Conservation (phyloP, 1,140 invertebrate species). For the Brachionus angularis region DNA sequence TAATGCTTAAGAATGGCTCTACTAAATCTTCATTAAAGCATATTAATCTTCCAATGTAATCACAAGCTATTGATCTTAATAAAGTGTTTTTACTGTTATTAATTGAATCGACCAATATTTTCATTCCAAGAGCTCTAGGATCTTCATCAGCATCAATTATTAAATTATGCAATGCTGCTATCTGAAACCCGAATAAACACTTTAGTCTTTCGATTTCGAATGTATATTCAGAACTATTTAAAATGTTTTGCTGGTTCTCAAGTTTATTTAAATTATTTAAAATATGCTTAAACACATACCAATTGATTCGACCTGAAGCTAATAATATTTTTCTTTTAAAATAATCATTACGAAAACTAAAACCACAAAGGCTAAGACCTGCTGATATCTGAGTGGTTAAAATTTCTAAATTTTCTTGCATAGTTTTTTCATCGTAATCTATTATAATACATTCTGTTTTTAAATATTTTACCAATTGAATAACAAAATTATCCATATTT, state of each 20-base stretch:
- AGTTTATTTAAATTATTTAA: not conserved
- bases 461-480: constrained; percentile 7
- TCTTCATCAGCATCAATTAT: constrained; percentile 28
- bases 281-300: constrained; percentile 10
- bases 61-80: constrained; percentile 26
- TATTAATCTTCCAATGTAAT: not conserved
- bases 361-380: not conserved
- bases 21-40: constrained; percentile 7
- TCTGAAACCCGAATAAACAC: constrained; percentile 10
- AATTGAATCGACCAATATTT: constrained; percentile 8
- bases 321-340: constrained; percentile 23
- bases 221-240: not conserved
- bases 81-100: not conserved
- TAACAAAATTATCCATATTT: constrained; percentile 5
- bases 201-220: constrained; percentile 13
- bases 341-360: constrained; percentile 11
- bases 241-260: not conserved
- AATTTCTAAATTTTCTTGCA: not conserved
- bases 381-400: not conserved
- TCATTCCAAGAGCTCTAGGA: constrained; percentile 28
- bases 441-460: not conserved
- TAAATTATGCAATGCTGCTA: constrained; percentile 7
- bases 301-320: constrained; percentile 3
- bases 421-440: not conserved
- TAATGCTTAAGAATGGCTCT: constrained; percentile 5